Percentiles rank a stretch among this genome's conserved stretches.
These are phyloP conservation scores for Hepsetus odoe DNA, from an alignment of 2,113 vertebrate species.

Conservation along the genomic window DNA sequence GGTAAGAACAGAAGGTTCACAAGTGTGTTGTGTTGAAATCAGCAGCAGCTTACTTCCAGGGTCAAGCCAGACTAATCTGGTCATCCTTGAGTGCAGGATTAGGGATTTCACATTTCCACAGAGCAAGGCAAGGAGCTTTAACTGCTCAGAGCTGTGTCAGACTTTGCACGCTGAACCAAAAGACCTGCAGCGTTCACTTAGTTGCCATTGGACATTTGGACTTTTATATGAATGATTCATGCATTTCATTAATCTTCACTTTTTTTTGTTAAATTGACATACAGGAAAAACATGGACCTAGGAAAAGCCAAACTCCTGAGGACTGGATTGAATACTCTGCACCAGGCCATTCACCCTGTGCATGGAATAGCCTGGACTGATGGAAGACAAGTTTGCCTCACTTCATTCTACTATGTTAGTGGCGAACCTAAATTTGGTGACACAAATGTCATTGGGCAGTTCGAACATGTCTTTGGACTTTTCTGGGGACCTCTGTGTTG, in stretches of 20 bases:
- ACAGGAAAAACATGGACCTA: conserved; percentile 83
- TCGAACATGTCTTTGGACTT: conserved; percentile 89
- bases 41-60: conserved; percentile 46
- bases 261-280: conserved; percentile 21
- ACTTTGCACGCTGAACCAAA: conserved; percentile 10
- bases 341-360: conserved; percentile 89
- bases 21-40: neutral
- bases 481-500: conserved; percentile 84
- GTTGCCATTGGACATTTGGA: conserved; percentile 56
- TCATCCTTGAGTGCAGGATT: conserved; percentile 74
- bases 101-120: conserved; percentile 70
- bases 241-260: neutral
- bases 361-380: conserved; percentile 96
- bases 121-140: conserved; percentile 68
- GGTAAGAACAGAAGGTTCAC: neutral
- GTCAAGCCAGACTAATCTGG: conserved; percentile 73
- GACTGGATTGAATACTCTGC: conserved; percentile 86
- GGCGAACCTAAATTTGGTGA: conserved; percentile 86
- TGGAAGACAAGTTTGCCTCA: conserved; percentile 89
- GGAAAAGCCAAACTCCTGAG: conserved; percentile 90
- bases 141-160: conserved; percentile 64
- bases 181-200: conserved; percentile 11
- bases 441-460: conserved; percentile 88
- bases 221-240: neutral
- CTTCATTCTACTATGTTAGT: conserved; percentile 73